Evolutionary conservation across 2,888 invertebrate genomes (phyloP).

Genomic region (Sinhomidia bicolor): DNA sequence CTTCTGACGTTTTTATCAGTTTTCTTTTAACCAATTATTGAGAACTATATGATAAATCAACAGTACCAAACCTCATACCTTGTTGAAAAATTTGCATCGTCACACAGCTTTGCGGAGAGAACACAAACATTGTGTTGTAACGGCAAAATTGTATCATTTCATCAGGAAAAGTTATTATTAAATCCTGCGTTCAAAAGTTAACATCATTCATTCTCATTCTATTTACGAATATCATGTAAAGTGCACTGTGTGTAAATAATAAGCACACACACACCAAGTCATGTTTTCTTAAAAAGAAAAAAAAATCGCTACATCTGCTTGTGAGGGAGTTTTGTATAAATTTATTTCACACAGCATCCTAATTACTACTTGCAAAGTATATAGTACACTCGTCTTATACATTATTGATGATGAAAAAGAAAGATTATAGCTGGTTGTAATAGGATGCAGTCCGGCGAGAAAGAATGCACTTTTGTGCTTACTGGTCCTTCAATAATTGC

Average conservation of each 20-base stretch:
- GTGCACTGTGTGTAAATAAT: neutral
- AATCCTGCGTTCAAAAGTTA: neutral
- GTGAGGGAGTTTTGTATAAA: neutral
- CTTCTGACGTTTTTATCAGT: neutral
- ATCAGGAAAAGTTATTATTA: constrained; percentile 31
- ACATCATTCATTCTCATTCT: constrained; percentile 48
- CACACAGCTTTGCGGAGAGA: neutral
- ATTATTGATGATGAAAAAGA: constrained; percentile 37
- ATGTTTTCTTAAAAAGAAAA: neutral
- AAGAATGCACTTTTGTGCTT: constrained; percentile 65
- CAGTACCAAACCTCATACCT: neutral
- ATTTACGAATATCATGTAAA: constrained; percentile 48
- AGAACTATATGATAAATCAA: neutral
- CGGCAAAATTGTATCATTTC: constrained; percentile 14
- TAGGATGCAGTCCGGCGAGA: constrained; percentile 46
- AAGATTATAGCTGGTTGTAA: constrained; percentile 10
- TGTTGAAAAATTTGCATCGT: neutral
- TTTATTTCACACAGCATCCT: neutral
- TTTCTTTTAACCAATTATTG: neutral
- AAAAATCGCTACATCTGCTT: neutral
- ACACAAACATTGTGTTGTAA: neutral
- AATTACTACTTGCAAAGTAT: neutral
- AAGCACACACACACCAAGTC: neutral
- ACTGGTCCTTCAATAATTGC: constrained; percentile 59
- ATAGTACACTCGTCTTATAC: neutral